These are phyloP conservation scores for Phrynosoma platyrhinos DNA, from an alignment of 2,113 vertebrate species.

Conservation along the genomic window DNA sequence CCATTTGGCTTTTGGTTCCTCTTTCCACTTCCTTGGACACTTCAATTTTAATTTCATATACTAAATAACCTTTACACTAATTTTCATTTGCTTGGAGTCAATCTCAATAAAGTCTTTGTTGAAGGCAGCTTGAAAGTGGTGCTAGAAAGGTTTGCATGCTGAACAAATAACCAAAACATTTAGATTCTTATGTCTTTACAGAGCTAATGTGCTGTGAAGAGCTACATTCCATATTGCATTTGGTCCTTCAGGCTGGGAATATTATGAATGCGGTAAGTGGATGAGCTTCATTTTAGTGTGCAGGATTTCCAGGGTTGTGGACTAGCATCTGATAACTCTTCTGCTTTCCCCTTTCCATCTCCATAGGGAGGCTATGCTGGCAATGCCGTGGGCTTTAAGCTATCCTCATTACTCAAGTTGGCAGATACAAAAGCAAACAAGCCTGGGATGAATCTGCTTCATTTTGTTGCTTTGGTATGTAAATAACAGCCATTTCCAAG, in stretches of 20 bases:
- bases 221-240: slow-evolving; percentile 93
- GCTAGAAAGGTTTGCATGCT: slow-evolving; percentile 26
- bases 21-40: neutral
- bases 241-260: slow-evolving; percentile 98
- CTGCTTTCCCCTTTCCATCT: slow-evolving; percentile 51
- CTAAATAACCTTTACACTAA: slow-evolving; percentile 2
- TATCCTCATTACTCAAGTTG: slow-evolving; percentile 94
- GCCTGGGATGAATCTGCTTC: slow-evolving; percentile 96
- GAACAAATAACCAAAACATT: slow-evolving; percentile 52
- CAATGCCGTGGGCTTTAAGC: slow-evolving; percentile 97
- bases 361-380: slow-evolving; percentile 95
- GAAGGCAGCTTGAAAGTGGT: slow-evolving; percentile 27
- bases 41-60: slow-evolving; percentile 22
- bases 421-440: slow-evolving; percentile 98
- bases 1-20: neutral
- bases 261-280: slow-evolving; percentile 97
- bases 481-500: slow-evolving; percentile 37
- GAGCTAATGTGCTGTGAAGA: slow-evolving; percentile 95
- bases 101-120: neutral
- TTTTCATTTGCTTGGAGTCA: slow-evolving; percentile 13
- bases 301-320: slow-evolving; percentile 13
- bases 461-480: slow-evolving; percentile 95
- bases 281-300: neutral
- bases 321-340: slow-evolving; percentile 28
- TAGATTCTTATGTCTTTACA: slow-evolving; percentile 69